Evolutionary conservation across 1,140 invertebrate genomes (phyloP).

Genomic region (Euura saliciscinereae): DNA sequence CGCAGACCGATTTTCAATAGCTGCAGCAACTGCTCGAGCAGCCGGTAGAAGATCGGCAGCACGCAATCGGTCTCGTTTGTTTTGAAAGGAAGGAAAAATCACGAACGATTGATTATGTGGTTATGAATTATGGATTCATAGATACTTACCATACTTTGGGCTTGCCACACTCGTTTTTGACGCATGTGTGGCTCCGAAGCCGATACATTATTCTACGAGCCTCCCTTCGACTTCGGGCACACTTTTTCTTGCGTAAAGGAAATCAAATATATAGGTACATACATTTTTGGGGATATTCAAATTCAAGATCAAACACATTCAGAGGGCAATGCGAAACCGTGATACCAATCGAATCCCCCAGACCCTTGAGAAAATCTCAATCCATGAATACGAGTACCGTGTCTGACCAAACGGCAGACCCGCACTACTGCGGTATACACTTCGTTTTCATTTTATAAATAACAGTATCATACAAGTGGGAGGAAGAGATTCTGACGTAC

Average conservation of each 20-base stretch:
- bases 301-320: not conserved
- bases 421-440: not conserved
- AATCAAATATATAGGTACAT: too few relatives aligned
- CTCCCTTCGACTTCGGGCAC: not conserved
- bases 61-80: not conserved
- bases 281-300: not conserved
- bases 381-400: not conserved
- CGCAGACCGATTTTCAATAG: not conserved
- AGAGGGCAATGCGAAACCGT: not conserved
- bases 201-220: constrained; percentile 28
- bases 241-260: too few relatives aligned
- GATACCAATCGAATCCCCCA: not conserved
- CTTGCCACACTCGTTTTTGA: too few relatives aligned
- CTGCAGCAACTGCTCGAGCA: not conserved
- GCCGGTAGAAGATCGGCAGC: not conserved
- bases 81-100: too few relatives aligned
- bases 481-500: too few relatives aligned
- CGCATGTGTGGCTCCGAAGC: constrained; percentile 21
- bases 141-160: not conserved
- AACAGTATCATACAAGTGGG: too few relatives aligned
- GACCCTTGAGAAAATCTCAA: not conserved
- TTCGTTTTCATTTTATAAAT: not conserved
- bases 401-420: not conserved
- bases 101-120: not conserved
- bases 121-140: not conserved